phyloP scores from a whole-genome alignment of 2,113 vertebrate genomes.

The Heliornis fulica region DNA sequence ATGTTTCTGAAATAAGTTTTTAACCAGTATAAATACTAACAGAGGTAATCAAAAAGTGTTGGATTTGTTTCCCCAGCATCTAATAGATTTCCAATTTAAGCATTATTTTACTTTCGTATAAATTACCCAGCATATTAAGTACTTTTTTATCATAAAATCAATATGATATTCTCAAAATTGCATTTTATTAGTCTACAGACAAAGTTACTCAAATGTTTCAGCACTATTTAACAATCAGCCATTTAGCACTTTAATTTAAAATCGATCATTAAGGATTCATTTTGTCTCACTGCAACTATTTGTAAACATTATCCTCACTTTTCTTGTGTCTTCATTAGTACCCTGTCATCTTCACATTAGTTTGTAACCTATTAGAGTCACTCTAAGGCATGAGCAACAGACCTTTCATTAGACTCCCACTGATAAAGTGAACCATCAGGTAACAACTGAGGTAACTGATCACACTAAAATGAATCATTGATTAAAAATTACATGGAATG shows the following conservation, averaged over 20 bases:
- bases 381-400: not conserved
- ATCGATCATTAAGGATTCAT: constrained; percentile 32
- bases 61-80: not conserved
- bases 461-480: not conserved
- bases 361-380: not conserved
- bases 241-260: constrained; percentile 44
- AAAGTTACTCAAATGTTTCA: constrained; percentile 22
- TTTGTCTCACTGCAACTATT: constrained; percentile 24
- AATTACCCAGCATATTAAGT: constrained; percentile 26
- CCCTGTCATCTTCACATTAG: constrained; percentile 11
- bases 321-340: constrained; percentile 24
- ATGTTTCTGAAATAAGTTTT: not conserved
- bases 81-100: constrained; percentile 52
- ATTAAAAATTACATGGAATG: not conserved
- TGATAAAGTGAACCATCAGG: not conserved
- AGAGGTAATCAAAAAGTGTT: not conserved
- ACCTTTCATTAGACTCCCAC: not conserved
- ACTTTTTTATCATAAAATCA: constrained; percentile 51
- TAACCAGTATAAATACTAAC: not conserved
- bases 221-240: constrained; percentile 44
- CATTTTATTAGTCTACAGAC: constrained; percentile 9
- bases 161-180: constrained; percentile 43
- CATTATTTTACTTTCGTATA: constrained; percentile 19
- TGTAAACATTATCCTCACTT: constrained; percentile 30
- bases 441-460: not conserved